Percentiles rank a stretch among this genome's conserved stretches.
Evolutionary conservation across 2,113 vertebrate genomes (phyloP).

Genomic region (Forbesichthys agassizii): DNA sequence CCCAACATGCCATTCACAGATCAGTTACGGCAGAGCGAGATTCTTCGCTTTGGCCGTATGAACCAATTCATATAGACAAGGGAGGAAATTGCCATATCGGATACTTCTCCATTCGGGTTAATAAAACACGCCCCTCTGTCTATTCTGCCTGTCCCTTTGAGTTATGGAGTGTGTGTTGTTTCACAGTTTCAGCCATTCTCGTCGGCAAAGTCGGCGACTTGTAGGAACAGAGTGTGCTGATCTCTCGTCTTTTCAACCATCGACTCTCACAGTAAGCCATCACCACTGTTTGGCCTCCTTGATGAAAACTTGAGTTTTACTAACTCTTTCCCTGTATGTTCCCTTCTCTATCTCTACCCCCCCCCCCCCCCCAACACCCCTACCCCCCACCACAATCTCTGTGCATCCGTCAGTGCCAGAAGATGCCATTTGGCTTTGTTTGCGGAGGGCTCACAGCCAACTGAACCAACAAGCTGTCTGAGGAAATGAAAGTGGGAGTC

Average conservation of each 20-base stretch:
- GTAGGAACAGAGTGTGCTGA: constrained; percentile 10
- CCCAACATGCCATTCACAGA: constrained; percentile 40
- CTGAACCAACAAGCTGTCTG: constrained; percentile 79
- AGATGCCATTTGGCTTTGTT: constrained; percentile 79
- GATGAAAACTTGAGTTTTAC: constrained; percentile 71
- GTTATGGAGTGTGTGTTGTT: not conserved
- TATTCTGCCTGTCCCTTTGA: constrained; percentile 7
- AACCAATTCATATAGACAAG: constrained; percentile 35
- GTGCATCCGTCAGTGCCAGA: constrained; percentile 56
- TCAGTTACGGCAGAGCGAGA: not conserved
- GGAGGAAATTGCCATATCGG: constrained; percentile 19
- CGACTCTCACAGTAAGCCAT: constrained; percentile 12
- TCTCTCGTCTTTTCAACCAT: constrained; percentile 34
- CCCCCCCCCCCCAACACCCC: constrained; percentile 47
- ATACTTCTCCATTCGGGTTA: constrained; percentile 14
- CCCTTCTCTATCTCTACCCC: constrained; percentile 18
- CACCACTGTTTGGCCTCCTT: constrained; percentile 59
- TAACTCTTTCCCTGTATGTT: constrained; percentile 54
- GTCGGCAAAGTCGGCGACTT: constrained; percentile 5
- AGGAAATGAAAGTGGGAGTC: constrained; percentile 74
- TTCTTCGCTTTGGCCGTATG: constrained; percentile 27
- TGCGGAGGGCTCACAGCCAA: constrained; percentile 73
- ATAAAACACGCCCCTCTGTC: constrained; percentile 25
- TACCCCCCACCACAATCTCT: constrained; percentile 45
- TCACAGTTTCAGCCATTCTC: not conserved